Base-by-base conservation (phyloP, 2,113 vertebrate genomes). In the Oryzias curvinotus region DNA sequence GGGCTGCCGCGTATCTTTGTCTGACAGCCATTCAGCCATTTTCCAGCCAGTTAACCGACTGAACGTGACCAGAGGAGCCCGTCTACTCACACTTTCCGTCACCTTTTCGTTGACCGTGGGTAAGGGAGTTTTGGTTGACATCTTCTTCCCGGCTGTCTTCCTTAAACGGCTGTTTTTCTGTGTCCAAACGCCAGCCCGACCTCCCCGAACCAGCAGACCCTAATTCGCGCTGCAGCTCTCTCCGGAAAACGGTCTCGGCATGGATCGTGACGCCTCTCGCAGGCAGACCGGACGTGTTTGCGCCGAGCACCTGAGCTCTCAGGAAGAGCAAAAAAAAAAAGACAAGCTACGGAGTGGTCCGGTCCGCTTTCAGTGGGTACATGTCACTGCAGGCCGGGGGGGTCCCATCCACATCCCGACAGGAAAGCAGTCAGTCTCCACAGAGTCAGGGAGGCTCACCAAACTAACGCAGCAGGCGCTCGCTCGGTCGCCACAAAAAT, bases 91-190 rank as follows among this genome's bases (percentile, higher is more conserved):
- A 84, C 95, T 96, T 84, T 98, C 96, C 17, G 95, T 89, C 93
- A 92, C 93, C 75, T 95, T 94, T 69, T 98, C 96, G 84, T 96
- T 97, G 80, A 98, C 96, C 57, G 96, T 97, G 3, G 96, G 96
- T 80, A 98, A 80, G 47, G 94, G 94, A 78, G 95, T 95, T 93
- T 95, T 91, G 79, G 95, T 94, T 91, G 96, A 97, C 96, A 98
- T 98, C 62, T 80, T 93, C 92, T 65, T n/a, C n/a, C n/a, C 66
- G 45, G 55, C 25, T 42, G 56, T 47, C 65, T 53, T 60, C 49
- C 51, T 54, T 16, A 15, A 19, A 21, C 55, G 17, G 54, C 49
- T 25, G 21, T 49, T 18, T 54, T 50, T 52, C 48, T 46, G 47
- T 17, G 68, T 69, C 65, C 58, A 47, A 62, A 68, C 61, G 47